phyloP scores from a whole-genome alignment of 2,797 vertebrate genomes.

The Buceros bicornis region DNA sequence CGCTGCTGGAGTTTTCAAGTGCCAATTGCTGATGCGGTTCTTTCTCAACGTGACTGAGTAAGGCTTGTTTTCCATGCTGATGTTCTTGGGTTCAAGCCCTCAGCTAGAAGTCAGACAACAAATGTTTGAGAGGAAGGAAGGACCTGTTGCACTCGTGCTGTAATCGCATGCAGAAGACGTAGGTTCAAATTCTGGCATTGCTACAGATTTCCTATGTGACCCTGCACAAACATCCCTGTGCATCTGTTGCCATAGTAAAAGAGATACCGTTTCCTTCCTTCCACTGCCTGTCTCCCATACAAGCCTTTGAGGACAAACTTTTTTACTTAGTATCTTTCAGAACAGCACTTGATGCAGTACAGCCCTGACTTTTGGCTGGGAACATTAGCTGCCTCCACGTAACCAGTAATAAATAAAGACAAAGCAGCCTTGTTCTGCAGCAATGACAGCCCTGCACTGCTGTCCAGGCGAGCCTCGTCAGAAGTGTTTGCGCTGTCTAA shows the following conservation, averaged over 20 bases:
- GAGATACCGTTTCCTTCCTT: background rate
- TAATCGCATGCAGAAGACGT: background rate
- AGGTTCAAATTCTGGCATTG: background rate
- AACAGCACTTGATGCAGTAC: background rate
- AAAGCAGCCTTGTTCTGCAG: background rate
- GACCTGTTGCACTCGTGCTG: background rate
- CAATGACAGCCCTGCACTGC: background rate
- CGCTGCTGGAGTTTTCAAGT: background rate
- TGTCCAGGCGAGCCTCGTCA: background rate
- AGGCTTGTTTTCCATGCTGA: background rate
- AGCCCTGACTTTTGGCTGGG: background rate
- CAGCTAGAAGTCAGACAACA: background rate
- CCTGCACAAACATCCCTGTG: background rate
- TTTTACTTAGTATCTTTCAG: background rate
- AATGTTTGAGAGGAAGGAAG: background rate
- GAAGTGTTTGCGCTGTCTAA: background rate
- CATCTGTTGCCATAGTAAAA: background rate
- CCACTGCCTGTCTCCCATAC: background rate
- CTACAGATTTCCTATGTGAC: background rate
- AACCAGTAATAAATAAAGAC: background rate
- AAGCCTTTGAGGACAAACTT: background rate
- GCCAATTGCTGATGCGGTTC: background rate
- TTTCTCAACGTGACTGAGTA: background rate
- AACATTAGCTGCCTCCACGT: background rate
- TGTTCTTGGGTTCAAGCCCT: background rate